Conservation (phyloP, 2,113 vertebrate species). For the Hippoglossus stenolepis region DNA sequence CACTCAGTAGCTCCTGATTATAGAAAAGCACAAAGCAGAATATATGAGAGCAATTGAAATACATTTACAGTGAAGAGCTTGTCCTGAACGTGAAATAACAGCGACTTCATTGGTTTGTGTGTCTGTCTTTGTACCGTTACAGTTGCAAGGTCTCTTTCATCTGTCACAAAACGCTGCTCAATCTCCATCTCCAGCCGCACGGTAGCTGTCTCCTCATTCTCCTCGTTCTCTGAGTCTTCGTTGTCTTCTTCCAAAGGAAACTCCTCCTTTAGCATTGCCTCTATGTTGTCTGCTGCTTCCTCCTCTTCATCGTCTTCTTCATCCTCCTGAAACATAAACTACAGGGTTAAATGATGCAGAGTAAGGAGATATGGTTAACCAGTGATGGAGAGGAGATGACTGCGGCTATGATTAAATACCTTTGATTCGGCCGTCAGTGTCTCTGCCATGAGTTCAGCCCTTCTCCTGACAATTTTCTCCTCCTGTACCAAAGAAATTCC, state of each 20-base stretch:
- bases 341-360: slow-evolving; percentile 21
- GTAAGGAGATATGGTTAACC: neutral
- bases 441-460: slow-evolving; percentile 87
- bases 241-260: slow-evolving; percentile 84
- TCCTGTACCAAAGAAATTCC: slow-evolving; percentile 75
- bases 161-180: slow-evolving; percentile 83
- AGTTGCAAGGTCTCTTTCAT: slow-evolving; percentile 75
- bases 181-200: slow-evolving; percentile 87
- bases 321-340: slow-evolving; percentile 27
- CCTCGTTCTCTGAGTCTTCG: slow-evolving; percentile 82
- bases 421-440: slow-evolving; percentile 18
- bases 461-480: slow-evolving; percentile 85
- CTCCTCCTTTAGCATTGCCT: slow-evolving; percentile 86
- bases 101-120: too few species aligned
- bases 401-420: slow-evolving; percentile 2
- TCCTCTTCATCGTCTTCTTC: slow-evolving; percentile 68
- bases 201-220: slow-evolving; percentile 80
- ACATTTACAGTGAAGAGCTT: neutral
- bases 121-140: slow-evolving; percentile 77
- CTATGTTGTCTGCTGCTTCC: slow-evolving; percentile 74
- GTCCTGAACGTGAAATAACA: too few species aligned
- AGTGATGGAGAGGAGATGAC: neutral
- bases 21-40: slow-evolving; percentile 29
- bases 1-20: slow-evolving; percentile 87
- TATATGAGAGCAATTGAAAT: neutral